phyloP scores from a whole-genome alignment of 2,888 invertebrate genomes.

The Ormyrus nitidulus region DNA sequence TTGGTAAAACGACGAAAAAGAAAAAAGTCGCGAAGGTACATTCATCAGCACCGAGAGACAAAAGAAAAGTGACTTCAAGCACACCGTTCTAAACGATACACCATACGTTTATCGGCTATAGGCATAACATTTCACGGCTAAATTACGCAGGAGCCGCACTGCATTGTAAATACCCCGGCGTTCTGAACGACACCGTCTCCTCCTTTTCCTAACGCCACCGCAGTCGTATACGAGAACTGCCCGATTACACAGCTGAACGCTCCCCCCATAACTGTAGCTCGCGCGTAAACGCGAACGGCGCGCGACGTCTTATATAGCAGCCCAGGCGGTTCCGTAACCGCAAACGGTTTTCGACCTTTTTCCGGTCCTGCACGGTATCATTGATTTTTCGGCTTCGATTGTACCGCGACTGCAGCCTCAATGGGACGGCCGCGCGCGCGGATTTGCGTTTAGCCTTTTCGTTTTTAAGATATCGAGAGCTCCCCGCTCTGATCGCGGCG shows the following conservation, averaged over 20 bases:
- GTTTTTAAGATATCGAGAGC: too few species aligned
- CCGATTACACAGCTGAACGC: slow-evolving; percentile 60
- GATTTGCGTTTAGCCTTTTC: neutral
- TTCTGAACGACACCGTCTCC: slow-evolving; percentile 50
- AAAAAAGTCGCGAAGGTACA: too few species aligned
- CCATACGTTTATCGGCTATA: slow-evolving; percentile 64
- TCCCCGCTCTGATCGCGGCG: too few species aligned
- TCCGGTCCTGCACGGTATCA: neutral
- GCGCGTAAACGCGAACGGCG: neutral
- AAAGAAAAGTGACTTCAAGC: too few species aligned
- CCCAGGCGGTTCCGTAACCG: neutral
- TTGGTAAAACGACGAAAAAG: too few species aligned
- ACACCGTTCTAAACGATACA: slow-evolving; percentile 56
- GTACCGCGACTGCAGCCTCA: neutral
- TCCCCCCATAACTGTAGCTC: neutral
- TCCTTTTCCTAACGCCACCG: neutral
- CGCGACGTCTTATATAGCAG: slow-evolving; percentile 9
- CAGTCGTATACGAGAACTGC: slow-evolving; percentile 55
- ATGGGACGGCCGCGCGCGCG: neutral
- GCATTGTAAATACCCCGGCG: slow-evolving; percentile 63
- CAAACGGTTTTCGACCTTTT: slow-evolving; percentile 18
- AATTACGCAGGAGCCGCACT: slow-evolving; percentile 61
- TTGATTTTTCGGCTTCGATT: slow-evolving; percentile 28
- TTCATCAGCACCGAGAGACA: too few species aligned
- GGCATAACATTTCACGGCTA: slow-evolving; percentile 60